Percentiles rank a stretch among this genome's conserved stretches.
Conservation (phyloP, 2,888 invertebrate genomes). For the Aplocera efformata region DNA sequence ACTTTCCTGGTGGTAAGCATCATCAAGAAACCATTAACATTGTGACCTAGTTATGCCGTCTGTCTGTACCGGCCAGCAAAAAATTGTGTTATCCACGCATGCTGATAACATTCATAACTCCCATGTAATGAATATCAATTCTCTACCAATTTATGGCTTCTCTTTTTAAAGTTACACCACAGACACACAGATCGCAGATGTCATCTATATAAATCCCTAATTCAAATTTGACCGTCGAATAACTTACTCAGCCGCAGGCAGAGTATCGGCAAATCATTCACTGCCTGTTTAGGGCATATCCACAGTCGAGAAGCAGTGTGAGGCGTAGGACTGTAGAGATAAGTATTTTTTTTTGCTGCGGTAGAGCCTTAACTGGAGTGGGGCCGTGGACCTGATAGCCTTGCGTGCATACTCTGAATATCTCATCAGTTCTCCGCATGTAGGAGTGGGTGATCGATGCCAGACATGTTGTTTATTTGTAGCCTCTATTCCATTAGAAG, state of each 20-base stretch:
- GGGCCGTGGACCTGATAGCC: conserved; percentile 18
- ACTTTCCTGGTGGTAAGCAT: conserved; percentile 20
- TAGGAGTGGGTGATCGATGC: conserved; percentile 2
- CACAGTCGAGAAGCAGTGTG: too few relatives aligned
- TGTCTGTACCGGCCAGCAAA: too few relatives aligned
- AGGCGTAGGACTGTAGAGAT: too few relatives aligned
- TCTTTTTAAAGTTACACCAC: too few relatives aligned
- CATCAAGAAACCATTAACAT: conserved; percentile 13
- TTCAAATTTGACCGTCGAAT: conserved; percentile 8
- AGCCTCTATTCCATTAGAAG: not conserved
- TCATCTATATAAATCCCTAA: too few relatives aligned
- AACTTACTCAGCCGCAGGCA: conserved; percentile 16
- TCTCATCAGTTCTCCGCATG: conserved; percentile 13
- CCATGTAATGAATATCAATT: too few relatives aligned
- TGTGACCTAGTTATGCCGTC: conserved; percentile 2
- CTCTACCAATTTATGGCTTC: too few relatives aligned
- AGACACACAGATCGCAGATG: too few relatives aligned
- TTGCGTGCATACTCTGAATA: conserved; percentile 23
- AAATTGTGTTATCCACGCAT: too few relatives aligned
- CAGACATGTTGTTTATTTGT: not conserved
- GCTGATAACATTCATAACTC: too few relatives aligned
- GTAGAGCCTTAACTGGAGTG: conserved; percentile 9
- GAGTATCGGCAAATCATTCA: conserved; percentile 10
- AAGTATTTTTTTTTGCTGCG: too few relatives aligned
- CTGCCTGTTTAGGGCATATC: conserved; percentile 15